Conservation (phyloP, 2,888 invertebrate species). For the Diogma glabrata region DNA sequence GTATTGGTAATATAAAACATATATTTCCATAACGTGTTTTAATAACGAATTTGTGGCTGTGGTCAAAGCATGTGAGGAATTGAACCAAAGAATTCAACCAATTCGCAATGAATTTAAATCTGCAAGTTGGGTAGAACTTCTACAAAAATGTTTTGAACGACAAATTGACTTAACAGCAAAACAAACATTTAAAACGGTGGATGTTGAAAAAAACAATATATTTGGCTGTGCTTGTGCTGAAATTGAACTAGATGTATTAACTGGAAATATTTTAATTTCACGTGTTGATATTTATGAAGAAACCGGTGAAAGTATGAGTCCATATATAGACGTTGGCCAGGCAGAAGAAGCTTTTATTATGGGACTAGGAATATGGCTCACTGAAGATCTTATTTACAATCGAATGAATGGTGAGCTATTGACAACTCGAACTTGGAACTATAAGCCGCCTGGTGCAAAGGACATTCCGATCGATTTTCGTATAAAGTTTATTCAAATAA, state of each 20-base stretch:
- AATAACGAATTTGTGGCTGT: conserved; percentile 34
- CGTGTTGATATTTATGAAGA: conserved; percentile 68
- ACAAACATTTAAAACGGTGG: conserved; percentile 36
- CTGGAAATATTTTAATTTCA: conserved; percentile 58
- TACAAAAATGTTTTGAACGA: conserved; percentile 40
- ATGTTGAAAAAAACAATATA: conserved; percentile 44
- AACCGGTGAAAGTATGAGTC: conserved; percentile 58
- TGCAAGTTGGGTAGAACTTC: conserved; percentile 45
- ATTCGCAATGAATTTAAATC: conserved; percentile 41
- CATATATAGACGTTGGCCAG: conserved; percentile 62
- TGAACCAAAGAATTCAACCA: conserved; percentile 48
- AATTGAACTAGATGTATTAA: conserved; percentile 67
- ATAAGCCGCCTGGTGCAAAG: conserved; percentile 63
- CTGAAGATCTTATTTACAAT: conserved; percentile 56
- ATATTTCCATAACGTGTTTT: conserved; percentile 12
- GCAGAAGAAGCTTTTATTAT: conserved; percentile 68
- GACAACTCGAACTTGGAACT: conserved; percentile 72
- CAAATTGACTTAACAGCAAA: conserved; percentile 49
- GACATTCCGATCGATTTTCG: conserved; percentile 69
- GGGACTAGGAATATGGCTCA: conserved; percentile 65
- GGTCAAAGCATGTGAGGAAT: conserved; percentile 50
- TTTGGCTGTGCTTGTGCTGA: conserved; percentile 55
- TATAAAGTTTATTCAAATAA: conserved; percentile 27
- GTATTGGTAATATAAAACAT: conserved; percentile 26
- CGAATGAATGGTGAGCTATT: conserved; percentile 48